These are phyloP conservation scores for Centroberyx gerrardi DNA, from an alignment of 2,797 vertebrate species.

Conservation along the genomic window DNA sequence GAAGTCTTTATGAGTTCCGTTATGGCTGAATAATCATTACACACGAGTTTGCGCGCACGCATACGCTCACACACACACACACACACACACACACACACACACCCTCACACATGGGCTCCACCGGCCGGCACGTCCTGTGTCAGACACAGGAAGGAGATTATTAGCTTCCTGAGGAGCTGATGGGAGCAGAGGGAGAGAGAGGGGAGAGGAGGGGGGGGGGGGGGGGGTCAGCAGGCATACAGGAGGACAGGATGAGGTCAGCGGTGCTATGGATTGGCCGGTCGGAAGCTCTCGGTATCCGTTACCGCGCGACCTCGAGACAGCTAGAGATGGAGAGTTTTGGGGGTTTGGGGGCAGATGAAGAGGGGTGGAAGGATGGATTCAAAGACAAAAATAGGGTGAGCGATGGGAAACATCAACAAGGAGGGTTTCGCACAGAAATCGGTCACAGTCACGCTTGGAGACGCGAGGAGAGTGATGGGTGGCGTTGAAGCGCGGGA, in stretches of 20 bases:
- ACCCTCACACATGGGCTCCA: constrained; percentile 14
- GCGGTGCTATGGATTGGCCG: constrained; percentile 35
- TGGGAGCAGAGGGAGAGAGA: constrained; percentile 12
- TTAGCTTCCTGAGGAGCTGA: constrained; percentile 77
- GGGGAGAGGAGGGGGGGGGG: not conserved
- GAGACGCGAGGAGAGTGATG: constrained; percentile 31
- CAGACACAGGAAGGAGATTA: constrained; percentile 78
- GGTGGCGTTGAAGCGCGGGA: constrained; percentile 18
- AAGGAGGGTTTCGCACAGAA: constrained; percentile 3
- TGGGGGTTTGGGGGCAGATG: constrained; percentile 17
- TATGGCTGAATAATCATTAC: constrained; percentile 77
- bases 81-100: constrained; percentile 9
- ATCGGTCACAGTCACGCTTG: constrained; percentile 39
- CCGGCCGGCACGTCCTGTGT: constrained; percentile 47
- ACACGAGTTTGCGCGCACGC: constrained; percentile 43
- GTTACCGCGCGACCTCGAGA: constrained; percentile 38
- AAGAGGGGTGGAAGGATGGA: constrained; percentile 26
- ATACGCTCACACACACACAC: constrained; percentile 4
- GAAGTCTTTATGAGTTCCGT: constrained; percentile 86
- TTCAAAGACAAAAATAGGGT: constrained; percentile 53
- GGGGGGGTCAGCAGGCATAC: constrained; percentile 21
- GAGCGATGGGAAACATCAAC: constrained; percentile 53
- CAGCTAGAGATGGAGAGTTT: constrained; percentile 44
- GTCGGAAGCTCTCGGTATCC: constrained; percentile 54
- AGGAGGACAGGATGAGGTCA: constrained; percentile 67